A percentile compares a stretch with the other conserved stretches of the same genome.
Conservation (phyloP, 2,113 vertebrate genomes). For the Megalops atlanticus region DNA sequence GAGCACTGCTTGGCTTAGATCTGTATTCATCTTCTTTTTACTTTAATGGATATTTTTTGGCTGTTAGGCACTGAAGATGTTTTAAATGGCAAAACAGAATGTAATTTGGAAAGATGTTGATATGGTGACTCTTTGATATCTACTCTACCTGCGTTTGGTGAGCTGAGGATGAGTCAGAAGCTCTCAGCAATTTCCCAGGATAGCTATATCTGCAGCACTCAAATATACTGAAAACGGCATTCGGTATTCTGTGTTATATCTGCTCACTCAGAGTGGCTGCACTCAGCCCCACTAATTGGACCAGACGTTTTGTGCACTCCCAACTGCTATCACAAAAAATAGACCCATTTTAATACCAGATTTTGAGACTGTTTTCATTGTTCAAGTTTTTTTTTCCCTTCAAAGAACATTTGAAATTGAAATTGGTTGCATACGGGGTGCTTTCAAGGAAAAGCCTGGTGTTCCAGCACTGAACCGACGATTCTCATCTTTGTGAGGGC, state of each 20-base stretch:
- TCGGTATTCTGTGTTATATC: not conserved
- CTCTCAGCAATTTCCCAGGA: constrained; percentile 1
- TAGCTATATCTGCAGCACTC: not conserved
- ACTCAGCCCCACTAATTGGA: not conserved
- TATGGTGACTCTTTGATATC: no score
- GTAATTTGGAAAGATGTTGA: no score
- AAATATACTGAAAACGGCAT: not conserved
- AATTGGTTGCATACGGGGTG: not conserved
- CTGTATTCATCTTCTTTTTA: no score
- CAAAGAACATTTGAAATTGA: not conserved
- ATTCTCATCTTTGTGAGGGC: no score
- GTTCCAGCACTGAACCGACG: not conserved
- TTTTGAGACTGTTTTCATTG: not conserved
- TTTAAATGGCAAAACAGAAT: no score
- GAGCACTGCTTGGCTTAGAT: no score
- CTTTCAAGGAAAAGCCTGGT: not conserved
- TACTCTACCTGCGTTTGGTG: not conserved
- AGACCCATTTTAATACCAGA: not conserved
- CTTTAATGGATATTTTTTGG: no score
- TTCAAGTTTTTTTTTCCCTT: not conserved
- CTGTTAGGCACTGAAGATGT: no score
- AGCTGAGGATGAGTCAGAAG: not conserved
- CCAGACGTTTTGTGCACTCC: no score
- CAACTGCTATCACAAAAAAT: not conserved
- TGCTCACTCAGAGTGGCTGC: not conserved